A percentile compares a stretch with the other conserved stretches of the same genome.
These are phyloP conservation scores for Papilio polytes DNA, from an alignment of 1,140 invertebrate species.

Conservation along the genomic window DNA sequence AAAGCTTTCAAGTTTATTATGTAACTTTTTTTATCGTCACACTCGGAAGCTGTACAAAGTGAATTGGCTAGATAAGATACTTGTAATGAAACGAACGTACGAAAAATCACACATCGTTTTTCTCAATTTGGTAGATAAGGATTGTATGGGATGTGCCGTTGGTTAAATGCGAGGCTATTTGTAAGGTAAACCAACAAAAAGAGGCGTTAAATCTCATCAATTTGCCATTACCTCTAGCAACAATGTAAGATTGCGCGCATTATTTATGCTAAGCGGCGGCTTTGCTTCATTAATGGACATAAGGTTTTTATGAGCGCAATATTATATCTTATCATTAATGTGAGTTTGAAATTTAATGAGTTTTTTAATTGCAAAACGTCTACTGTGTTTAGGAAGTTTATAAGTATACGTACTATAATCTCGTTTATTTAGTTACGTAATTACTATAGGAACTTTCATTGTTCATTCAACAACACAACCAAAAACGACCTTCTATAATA, in stretches of 20 bases:
- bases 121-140: slow-evolving; percentile 29
- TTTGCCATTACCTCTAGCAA: slow-evolving; percentile 32
- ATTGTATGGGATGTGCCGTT: slow-evolving; percentile 5
- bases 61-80: slow-evolving; percentile 34
- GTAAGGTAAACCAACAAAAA: slow-evolving; percentile 33
- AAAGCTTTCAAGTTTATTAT: slow-evolving; percentile 43
- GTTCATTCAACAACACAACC: too few relatives aligned
- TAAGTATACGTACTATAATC: too few relatives aligned
- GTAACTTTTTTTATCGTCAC: not conserved
- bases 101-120: slow-evolving; percentile 30
- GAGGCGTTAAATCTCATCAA: slow-evolving; percentile 38
- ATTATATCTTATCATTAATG: slow-evolving; percentile 42
- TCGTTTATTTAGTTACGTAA: too few relatives aligned
- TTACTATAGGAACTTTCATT: too few relatives aligned
- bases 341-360: slow-evolving; percentile 5
- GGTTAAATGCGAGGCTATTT: slow-evolving; percentile 22
- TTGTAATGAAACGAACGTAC: not conserved
- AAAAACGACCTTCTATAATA: too few relatives aligned
- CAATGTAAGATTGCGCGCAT: slow-evolving; percentile 26
- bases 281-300: slow-evolving; percentile 25
- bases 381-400: not conserved
- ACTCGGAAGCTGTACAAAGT: slow-evolving; percentile 28
- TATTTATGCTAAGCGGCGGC: slow-evolving; percentile 31
- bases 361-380: not conserved
- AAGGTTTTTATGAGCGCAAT: slow-evolving; percentile 31